Base-by-base conservation (phyloP, 2,888 invertebrate species). In the Drosophila mimetica region DNA sequence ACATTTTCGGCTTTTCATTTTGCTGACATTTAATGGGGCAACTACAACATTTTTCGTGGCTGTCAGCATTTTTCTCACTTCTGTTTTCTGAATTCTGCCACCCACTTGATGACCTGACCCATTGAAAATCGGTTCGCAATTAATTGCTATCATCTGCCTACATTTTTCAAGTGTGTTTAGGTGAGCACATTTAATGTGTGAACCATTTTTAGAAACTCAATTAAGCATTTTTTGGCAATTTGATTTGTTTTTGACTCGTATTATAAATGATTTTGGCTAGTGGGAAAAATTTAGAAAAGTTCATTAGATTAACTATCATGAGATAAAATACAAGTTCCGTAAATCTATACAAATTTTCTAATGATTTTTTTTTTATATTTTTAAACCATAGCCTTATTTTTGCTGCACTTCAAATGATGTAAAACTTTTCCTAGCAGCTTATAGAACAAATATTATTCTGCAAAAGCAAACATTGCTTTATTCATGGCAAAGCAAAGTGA, bases 21-120 rank as follows among this genome's bases (percentile, higher is more conserved):
- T 47, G 63, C 77, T 79, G 86, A 76, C 86, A 76, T 76, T 83
- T 83, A 84, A 72, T 80, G 71, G 83, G 85, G 78, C 85, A 83
- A 76, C 74, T 82, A 67, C 71, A 58, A 58, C 74, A 65, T 65
- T 64, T 71, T 71, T 61, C 44, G 39, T 53, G 52, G 53, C 60
- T 78, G 83, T 86, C 83, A 83, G 87, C 87, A 59, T 67, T 77
- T 65, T 77, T 86, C 75, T 54, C 52, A 61, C 46, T 55, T 32
- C 37, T 54, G 65, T 65, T 42, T 41, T 37, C 42, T 16, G 14
- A 20, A 48, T 41, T 41, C 34, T 34, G 32, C 54, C 71, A 41
- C 73, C 65, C 72, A 65, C 60, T 55, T 61, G 70, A 70, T 71
- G 70, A 70, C 63, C 63, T 71, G 70, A 70, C 70, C 71, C 70